Evolutionary conservation across 2,797 vertebrate genomes (phyloP), one percentile per base, ranked within the genome.

Genomic region (Mormyrus proboscirostris): DNA sequence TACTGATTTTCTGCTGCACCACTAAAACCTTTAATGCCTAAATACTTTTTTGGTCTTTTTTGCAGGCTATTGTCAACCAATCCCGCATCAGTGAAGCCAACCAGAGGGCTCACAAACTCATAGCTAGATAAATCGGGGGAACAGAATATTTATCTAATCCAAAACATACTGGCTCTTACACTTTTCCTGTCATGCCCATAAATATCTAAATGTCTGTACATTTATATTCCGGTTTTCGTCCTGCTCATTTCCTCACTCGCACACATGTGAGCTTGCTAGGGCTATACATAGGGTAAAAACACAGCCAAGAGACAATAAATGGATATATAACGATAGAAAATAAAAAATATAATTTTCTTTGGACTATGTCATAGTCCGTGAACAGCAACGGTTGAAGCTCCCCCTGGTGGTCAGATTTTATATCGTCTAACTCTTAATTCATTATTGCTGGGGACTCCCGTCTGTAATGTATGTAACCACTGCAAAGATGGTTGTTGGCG

Each of bases 41-140:
- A 90, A 57, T 41, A 14, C 9, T 16, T 85, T 47, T 87, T 85
- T 62, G 0, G 49, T 4, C 29, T 7, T 53, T 85, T 90, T 92
- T 91, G 73, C 93, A 97, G 97, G 95, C 94, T 0, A 89, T 89
- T 12, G 93, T 95, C 89, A 97, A 97, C n/a, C 94, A 96, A 88
- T 94, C 93, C n/a, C 95, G 96, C 73, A 97, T 97, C 90, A 92
- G 90, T 0, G 94, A 95, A 8, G 97, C 97, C 92, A 97, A 97
- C 91, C 95, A 96, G 93, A 95, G 94, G 90, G 95, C 96, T 9
- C 96, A 94, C 91, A 96, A 95, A 91, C 94, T 96, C 82, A 96
- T 96, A 90, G 93, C 95, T 47, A 92, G 93, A 94, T 96, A 91
- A 92, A 94, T 59, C 22, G 9, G 41, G 25, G 83, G 47, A 86